These are phyloP conservation scores for Zelleria hepariella DNA, from an alignment of 2,888 invertebrate genomes.

Conservation along the genomic window DNA sequence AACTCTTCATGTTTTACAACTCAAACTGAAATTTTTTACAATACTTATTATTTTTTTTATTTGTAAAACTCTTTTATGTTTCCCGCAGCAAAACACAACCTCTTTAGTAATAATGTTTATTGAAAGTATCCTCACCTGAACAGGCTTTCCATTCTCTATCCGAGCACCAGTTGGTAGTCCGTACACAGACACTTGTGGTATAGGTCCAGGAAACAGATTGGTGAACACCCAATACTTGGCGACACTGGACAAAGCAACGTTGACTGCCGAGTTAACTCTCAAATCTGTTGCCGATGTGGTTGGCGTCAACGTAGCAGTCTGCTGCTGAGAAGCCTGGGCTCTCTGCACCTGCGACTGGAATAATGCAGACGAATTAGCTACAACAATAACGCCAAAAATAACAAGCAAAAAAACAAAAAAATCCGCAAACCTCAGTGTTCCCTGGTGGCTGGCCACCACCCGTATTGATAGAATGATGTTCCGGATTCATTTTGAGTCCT, in stretches of 20 bases:
- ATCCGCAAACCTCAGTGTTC: constrained; percentile 64
- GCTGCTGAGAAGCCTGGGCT: constrained; percentile 50
- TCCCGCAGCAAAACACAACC: no score
- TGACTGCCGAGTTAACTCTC: constrained; percentile 75
- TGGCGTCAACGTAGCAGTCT: constrained; percentile 48
- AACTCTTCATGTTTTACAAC: no score
- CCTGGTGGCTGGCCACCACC: constrained; percentile 73
- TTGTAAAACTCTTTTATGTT: no score
- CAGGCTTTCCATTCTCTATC: constrained; percentile 74
- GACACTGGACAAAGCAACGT: constrained; percentile 81
- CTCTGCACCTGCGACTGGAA: constrained; percentile 55
- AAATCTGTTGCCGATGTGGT: constrained; percentile 75
- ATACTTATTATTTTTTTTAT: no score
- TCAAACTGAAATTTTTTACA: no score
- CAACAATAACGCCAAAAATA: constrained; percentile 27
- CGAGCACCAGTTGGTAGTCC: constrained; percentile 74
- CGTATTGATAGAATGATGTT: constrained; percentile 71
- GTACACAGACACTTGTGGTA: constrained; percentile 82
- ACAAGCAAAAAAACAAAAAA: constrained; percentile 24
- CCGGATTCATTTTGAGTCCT: constrained; percentile 63
- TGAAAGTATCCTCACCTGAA: constrained; percentile 56
- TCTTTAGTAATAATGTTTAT: background rate
- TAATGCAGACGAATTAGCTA: constrained; percentile 12
- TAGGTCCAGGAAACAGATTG: constrained; percentile 82
- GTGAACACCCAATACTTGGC: constrained; percentile 89